These are phyloP conservation scores for Drosophila pegasa DNA, from an alignment of 2,888 invertebrate species.

Conservation along the genomic window DNA sequence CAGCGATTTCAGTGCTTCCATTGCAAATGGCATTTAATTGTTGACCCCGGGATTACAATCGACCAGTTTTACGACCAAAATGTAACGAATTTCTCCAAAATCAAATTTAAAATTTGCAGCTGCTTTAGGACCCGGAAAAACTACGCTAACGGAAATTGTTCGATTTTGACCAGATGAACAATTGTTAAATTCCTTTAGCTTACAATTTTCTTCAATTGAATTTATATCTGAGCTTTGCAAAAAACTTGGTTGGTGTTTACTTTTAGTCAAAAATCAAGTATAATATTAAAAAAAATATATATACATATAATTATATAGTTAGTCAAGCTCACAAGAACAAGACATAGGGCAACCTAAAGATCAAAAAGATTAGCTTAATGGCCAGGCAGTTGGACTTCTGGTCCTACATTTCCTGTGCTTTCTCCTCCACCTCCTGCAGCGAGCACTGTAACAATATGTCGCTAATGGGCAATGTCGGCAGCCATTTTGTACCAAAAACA, in stretches of 20 bases:
- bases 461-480: constrained; percentile 61
- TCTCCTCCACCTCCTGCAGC: not conserved
- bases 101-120: constrained; percentile 45
- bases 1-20: constrained; percentile 50
- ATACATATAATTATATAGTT: not conserved
- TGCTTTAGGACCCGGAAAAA: constrained; percentile 14
- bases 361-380: constrained; percentile 62
- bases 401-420: not conserved
- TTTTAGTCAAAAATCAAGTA: not conserved
- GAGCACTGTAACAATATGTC: constrained; percentile 48
- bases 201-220: too few relatives aligned
- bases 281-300: not conserved
- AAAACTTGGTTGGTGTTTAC: too few relatives aligned
- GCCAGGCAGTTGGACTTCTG: constrained; percentile 4
- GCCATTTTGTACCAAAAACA: constrained; percentile 48
- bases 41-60: constrained; percentile 57
- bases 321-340: not conserved
- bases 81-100: constrained; percentile 59
- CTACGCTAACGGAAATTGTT: not conserved
- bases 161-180: not conserved
- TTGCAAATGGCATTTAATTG: constrained; percentile 76
- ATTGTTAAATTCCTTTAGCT: too few relatives aligned
- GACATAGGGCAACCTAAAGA: constrained; percentile 16
- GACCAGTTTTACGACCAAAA: constrained; percentile 41
- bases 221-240: too few relatives aligned